Evolutionary conservation across 2,113 vertebrate species (phyloP), one percentile per base, ranked within the genome.

Genomic region (Rynchops niger): DNA sequence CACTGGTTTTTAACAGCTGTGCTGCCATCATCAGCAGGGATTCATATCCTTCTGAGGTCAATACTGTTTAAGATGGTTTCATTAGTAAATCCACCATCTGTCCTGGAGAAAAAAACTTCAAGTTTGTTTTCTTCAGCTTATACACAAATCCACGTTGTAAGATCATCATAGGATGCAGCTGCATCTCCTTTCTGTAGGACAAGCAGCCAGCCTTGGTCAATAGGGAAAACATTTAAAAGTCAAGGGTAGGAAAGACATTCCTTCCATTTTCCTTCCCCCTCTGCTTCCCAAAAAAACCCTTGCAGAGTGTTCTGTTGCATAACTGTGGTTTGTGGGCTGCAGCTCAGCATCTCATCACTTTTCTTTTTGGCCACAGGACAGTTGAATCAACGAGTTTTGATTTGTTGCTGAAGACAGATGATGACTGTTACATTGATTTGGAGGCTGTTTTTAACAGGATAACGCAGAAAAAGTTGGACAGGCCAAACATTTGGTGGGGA

Each of bases 401-500:
- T 86, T 97, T 99, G 84, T 95, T 99, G 95, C 98, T 99, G 94
- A 99, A 99, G 98, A 99, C 99, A 0, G 99, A 99, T 94, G 99
- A 99, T 56, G 99, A 99, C 98, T 99, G 99, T 95, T 99, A 99
- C 95, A 98, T 99, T 88, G 99, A 99, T 86, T 93, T 99, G 88
- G 99, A 99, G 88, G 98, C 99, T 2, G 98, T 99, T 30, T 98
- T 99, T 97, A 98, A 98, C 96, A 99, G 99, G 96, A 99, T 99
- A 83, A 97, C 97, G 95, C 98, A 97, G 66, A 99, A 98, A 97
- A 97, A 98, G 77, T 88, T 99, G 93, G 98, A 98, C 58, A 98
- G 98, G 82, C 98, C 98, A 76, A 99, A 99, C 91, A 98, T 99
- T 88, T 99, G 99, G 99, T 99, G 99, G 99, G 99, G 99, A 93